Evolutionary conservation across 2,888 invertebrate genomes (phyloP).

Genomic region (Drosophila seclusa): DNA sequence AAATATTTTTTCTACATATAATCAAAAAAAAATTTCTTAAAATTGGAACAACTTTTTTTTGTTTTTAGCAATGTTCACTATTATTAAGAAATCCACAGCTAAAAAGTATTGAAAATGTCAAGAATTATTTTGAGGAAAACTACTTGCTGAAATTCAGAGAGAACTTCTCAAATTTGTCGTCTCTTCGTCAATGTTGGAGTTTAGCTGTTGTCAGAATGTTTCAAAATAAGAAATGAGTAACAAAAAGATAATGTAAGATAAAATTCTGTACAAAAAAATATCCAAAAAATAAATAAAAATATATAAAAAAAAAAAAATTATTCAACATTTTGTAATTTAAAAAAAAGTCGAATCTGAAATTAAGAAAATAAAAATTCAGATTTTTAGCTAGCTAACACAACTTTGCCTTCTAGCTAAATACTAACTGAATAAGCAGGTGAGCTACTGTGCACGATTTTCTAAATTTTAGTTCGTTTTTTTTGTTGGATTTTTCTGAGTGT

Average conservation of each 20-base stretch:
- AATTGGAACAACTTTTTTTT: neutral
- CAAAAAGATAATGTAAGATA: neutral
- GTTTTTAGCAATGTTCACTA: neutral
- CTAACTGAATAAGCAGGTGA: neutral
- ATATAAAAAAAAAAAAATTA: too few species aligned
- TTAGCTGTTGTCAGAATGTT: neutral
- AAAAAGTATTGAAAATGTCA: neutral
- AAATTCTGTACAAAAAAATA: neutral
- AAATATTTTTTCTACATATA: neutral
- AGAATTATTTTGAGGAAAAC: neutral
- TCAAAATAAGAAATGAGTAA: too few species aligned
- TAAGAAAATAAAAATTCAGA: neutral
- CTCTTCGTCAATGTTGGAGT: neutral
- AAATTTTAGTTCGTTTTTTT: neutral
- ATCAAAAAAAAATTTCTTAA: neutral
- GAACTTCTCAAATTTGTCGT: neutral
- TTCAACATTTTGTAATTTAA: neutral
- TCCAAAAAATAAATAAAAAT: too few species aligned
- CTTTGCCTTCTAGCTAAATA: neutral
- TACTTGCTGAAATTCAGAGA: neutral
- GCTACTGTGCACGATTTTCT: neutral
- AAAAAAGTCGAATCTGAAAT: neutral
- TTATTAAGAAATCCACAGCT: neutral
- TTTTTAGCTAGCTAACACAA: neutral
- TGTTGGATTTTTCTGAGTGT: neutral